phyloP scores from a whole-genome alignment of 2,888 invertebrate genomes.

The Diaprepes abbreviatus region DNA sequence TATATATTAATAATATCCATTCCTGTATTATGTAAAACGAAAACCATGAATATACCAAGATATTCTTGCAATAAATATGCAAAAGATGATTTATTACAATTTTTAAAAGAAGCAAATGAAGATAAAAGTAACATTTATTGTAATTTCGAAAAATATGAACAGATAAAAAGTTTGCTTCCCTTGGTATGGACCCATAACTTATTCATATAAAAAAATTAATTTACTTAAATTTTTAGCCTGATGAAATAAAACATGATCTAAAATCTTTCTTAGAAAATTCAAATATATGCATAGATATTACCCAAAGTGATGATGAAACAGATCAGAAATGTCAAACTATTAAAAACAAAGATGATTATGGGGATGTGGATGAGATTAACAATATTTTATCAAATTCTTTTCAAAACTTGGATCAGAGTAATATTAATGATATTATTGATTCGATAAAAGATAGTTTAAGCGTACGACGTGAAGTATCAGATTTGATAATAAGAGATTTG shows the following conservation, averaged over 20 bases:
- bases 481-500: slow-evolving; percentile 47
- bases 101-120: slow-evolving; percentile 49
- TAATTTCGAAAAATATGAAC: slow-evolving; percentile 42
- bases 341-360: background rate
- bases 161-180: slow-evolving; percentile 46
- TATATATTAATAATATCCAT: too few species aligned
- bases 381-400: background rate
- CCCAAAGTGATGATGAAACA: slow-evolving; percentile 46
- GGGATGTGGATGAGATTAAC: background rate
- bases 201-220: too few species aligned
- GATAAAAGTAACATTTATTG: slow-evolving; percentile 47
- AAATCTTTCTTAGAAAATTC: slow-evolving; percentile 24
- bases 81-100: slow-evolving; percentile 43
- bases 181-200: slow-evolving; percentile 47
- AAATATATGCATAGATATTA: slow-evolving; percentile 44
- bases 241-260: slow-evolving; percentile 32
- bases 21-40: too few species aligned
- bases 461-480: slow-evolving; percentile 41
- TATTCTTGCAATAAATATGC: slow-evolving; percentile 50
- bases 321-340: background rate
- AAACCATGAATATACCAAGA: slow-evolving; percentile 28
- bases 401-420: background rate
- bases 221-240: slow-evolving; percentile 34
- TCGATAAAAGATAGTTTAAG: slow-evolving; percentile 52
- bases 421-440: slow-evolving; percentile 43